Evolutionary conservation across 2,888 invertebrate species (phyloP).

Genomic region (Chirona hameri): DNA sequence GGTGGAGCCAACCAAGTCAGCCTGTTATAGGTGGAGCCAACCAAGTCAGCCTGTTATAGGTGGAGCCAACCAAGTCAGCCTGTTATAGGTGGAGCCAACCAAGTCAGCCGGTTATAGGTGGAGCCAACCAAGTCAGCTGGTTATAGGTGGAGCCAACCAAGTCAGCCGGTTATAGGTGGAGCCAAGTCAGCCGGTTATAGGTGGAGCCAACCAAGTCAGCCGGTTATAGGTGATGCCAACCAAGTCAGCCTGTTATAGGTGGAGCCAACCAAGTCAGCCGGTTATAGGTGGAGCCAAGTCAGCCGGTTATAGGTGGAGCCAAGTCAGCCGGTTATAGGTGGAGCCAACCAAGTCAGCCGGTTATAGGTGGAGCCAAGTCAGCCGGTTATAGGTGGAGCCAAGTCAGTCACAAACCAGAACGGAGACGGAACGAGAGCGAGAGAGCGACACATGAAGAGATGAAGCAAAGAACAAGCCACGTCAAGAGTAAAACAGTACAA

Average conservation of each 20-base stretch:
- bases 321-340: background rate
- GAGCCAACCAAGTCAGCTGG: background rate
- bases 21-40: no score
- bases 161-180: background rate
- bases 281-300: background rate
- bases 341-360: no score
- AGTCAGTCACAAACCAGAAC: background rate
- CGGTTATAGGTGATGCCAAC: background rate
- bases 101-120: background rate
- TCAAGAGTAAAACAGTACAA: no score
- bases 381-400: background rate
- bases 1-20: background rate
- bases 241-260: no score
- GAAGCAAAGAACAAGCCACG: no score
- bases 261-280: background rate
- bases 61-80: background rate
- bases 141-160: no score
- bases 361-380: no score
- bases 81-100: no score
- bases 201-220: background rate
- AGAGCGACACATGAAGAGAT: background rate
- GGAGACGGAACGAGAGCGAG: background rate
- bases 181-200: background rate
- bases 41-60: background rate
- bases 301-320: no score